phyloP scores from a whole-genome alignment of 1,140 invertebrate genomes.

The Leptinotarsa lineolata region DNA sequence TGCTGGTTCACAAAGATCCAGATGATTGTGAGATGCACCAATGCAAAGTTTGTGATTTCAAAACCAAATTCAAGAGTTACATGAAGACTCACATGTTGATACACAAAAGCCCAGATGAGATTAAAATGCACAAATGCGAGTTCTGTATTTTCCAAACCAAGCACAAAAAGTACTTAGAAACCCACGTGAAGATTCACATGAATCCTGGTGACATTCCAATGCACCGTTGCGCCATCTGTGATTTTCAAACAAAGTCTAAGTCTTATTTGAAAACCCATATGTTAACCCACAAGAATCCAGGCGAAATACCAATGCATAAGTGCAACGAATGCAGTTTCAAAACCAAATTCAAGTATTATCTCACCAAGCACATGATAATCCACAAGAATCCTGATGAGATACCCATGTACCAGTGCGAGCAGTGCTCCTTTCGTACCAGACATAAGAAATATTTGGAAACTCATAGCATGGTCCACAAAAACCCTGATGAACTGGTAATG shows the following conservation, averaged over 20 bases:
- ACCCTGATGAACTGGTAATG: slow-evolving; percentile 24
- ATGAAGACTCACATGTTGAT: slow-evolving; percentile 27
- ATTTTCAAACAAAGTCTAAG: slow-evolving; percentile 31
- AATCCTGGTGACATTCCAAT: slow-evolving; percentile 21
- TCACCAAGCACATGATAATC: slow-evolving; percentile 27
- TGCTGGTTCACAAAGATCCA: slow-evolving; percentile 24
- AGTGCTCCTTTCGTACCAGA: slow-evolving; percentile 28
- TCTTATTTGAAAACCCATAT: slow-evolving; percentile 31
- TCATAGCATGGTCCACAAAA: slow-evolving; percentile 31
- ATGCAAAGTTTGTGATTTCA: slow-evolving; percentile 26
- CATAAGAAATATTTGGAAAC: slow-evolving; percentile 30
- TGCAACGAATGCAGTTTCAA: slow-evolving; percentile 27
- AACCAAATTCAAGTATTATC: slow-evolving; percentile 30
- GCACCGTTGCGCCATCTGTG: slow-evolving; percentile 28
- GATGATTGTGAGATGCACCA: slow-evolving; percentile 29
- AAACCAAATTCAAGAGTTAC: slow-evolving; percentile 31
- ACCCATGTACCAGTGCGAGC: slow-evolving; percentile 28
- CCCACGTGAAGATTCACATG: slow-evolving; percentile 31
- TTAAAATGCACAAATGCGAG: slow-evolving; percentile 26
- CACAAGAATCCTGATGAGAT: slow-evolving; percentile 29
- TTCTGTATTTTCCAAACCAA: slow-evolving; percentile 29
- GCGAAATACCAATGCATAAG: slow-evolving; percentile 27
- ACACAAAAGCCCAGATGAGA: slow-evolving; percentile 25
- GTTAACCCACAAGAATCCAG: slow-evolving; percentile 22
- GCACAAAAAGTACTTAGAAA: slow-evolving; percentile 29